A percentile compares a stretch with the other conserved stretches of the same genome.
Conservation (phyloP, 2,797 vertebrate genomes). For the Parotocinclus haroldoi region DNA sequence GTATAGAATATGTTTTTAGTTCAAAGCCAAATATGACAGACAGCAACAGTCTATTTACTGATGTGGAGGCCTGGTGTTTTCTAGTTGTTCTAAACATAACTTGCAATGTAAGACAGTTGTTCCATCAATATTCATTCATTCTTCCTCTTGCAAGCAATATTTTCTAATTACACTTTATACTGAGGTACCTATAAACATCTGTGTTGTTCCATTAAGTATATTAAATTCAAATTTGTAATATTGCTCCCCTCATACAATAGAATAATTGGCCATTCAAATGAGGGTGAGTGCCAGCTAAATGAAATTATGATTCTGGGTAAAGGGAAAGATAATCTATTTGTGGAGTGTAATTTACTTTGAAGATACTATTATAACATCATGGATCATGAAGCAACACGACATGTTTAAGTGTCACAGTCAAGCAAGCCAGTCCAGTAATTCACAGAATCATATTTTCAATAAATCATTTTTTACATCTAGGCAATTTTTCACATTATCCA, state of each 20-base stretch:
- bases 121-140: neutral
- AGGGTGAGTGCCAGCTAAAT: neutral
- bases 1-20: neutral
- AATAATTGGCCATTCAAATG: slow-evolving; percentile 9
- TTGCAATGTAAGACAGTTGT: no score
- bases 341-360: slow-evolving; percentile 1
- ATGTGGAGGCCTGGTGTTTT: neutral
- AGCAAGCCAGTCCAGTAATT: no score
- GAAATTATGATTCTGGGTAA: slow-evolving; percentile 5
- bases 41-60: neutral
- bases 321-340: slow-evolving; percentile 23
- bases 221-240: slow-evolving; percentile 22
- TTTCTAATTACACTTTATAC: neutral
- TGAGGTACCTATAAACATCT: neutral
- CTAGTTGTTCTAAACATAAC: neutral
- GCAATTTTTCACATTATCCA: no score
- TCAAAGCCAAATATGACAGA: neutral
- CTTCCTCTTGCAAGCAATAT: neutral
- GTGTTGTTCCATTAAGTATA: slow-evolving; percentile 14
- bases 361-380: neutral
- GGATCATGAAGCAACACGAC: no score
- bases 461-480: no score
- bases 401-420: no score
- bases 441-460: no score
- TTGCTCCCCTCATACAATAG: slow-evolving; percentile 4